Evolutionary conservation across 2,797 vertebrate genomes (phyloP).

Genomic region (Hoplostethus atlanticus): DNA sequence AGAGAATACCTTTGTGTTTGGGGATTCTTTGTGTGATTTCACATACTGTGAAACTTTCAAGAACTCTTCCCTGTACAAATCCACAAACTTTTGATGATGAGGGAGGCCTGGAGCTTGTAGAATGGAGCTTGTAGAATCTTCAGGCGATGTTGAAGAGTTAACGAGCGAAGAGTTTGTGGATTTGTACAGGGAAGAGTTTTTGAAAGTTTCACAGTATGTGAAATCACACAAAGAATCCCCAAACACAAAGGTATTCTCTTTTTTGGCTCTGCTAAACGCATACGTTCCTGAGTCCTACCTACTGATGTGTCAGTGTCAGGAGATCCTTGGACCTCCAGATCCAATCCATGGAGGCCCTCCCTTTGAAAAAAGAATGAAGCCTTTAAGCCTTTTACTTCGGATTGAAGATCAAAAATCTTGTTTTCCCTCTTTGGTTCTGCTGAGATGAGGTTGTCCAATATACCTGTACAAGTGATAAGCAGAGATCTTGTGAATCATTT

Average conservation of each 20-base stretch:
- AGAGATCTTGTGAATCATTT: neutral
- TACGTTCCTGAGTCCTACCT: conserved; percentile 47
- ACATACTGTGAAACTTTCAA: neutral
- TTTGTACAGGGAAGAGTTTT: neutral
- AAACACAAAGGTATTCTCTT: conserved; percentile 36
- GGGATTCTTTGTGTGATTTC: fast-evolving
- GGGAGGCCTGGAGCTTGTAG: no score
- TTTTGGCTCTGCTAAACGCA: conserved; percentile 35
- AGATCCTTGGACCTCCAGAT: conserved; percentile 51
- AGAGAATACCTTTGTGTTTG: conserved; percentile 36
- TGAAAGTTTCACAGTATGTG: neutral
- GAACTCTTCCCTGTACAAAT: neutral
- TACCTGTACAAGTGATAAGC: conserved; percentile 17
- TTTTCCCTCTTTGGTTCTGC: neutral
- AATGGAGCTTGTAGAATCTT: no score
- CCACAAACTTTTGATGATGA: no score
- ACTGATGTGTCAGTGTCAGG: conserved; percentile 34
- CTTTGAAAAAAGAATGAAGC: conserved; percentile 44
- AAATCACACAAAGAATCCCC: fast-evolving
- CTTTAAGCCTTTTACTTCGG: conserved; percentile 33
- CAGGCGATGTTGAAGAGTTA: neutral
- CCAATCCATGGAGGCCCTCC: conserved; percentile 54
- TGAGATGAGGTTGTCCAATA: neutral
- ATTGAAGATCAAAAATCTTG: neutral
- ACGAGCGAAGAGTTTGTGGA: fast-evolving